These are phyloP conservation scores for Conomelus anceps DNA, from an alignment of 2,888 invertebrate species.

Conservation along the genomic window DNA sequence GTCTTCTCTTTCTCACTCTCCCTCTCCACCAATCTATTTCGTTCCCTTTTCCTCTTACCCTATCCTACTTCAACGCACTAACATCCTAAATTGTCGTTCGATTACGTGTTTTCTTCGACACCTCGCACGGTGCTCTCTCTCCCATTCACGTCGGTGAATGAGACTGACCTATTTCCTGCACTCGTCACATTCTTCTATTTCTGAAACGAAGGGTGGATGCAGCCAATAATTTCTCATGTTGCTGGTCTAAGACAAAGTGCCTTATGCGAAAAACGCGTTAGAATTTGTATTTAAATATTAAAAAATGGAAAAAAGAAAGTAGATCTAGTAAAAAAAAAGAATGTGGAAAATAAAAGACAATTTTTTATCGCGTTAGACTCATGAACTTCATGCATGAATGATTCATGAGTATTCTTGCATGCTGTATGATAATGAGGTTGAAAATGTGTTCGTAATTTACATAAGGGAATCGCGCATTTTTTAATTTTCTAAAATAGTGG, in stretches of 20 bases:
- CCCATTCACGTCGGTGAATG: not conserved
- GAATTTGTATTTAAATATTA: not conserved
- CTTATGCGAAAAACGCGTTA: not conserved
- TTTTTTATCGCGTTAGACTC: no score
- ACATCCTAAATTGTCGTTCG: not conserved
- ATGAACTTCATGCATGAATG: no score
- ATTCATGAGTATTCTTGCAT: no score
- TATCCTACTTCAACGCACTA: no score
- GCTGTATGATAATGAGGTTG: no score
- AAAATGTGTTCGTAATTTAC: no score
- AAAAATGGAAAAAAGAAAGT: no score
- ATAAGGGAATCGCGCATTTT: no score
- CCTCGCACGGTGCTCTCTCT: not conserved
- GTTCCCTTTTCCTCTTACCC: not conserved
- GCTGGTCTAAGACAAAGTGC: not conserved
- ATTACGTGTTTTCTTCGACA: not conserved
- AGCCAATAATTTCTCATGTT: not conserved
- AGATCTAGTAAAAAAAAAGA: no score
- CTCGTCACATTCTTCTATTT: not conserved
- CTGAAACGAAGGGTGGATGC: not conserved
- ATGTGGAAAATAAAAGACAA: no score
- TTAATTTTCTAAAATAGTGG: no score
- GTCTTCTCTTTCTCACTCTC: not conserved
- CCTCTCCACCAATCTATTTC: no score
- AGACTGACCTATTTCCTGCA: not conserved